A percentile compares a stretch with the other conserved stretches of the same genome.
phyloP scores from a whole-genome alignment of 2,888 invertebrate species.

The Cynaeus angustus region DNA sequence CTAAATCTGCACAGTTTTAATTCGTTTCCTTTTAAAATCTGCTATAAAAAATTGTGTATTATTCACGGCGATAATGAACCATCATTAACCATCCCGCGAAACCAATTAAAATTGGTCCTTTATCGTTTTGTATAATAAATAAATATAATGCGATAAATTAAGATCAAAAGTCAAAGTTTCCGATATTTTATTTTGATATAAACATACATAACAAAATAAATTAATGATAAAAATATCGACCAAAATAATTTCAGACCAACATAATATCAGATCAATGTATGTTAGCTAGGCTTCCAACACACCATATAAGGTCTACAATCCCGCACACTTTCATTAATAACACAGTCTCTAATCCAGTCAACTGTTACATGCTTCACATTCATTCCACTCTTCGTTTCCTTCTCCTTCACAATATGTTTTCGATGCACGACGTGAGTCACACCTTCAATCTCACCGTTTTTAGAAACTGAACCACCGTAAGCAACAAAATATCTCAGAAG shows the following conservation, averaged over 20 bases:
- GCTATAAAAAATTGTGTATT: too few species aligned
- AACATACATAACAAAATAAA: neutral
- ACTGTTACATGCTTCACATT: conserved; percentile 66
- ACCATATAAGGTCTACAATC: conserved; percentile 63
- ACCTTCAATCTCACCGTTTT: conserved; percentile 59
- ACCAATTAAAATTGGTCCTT: too few species aligned
- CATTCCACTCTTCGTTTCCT: neutral
- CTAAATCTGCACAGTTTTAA: too few species aligned
- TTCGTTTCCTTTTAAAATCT: too few species aligned
- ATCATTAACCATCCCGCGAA: too few species aligned
- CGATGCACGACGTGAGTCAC: conserved; percentile 70
- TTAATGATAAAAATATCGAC: neutral
- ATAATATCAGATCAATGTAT: conserved; percentile 23
- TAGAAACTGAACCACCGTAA: conserved; percentile 74
- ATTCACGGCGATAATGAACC: too few species aligned
- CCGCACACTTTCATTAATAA: conserved; percentile 63
- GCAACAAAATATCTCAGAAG: conserved; percentile 78
- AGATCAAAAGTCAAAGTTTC: too few species aligned
- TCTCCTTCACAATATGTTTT: conserved; percentile 51
- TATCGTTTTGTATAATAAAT: too few species aligned
- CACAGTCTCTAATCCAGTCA: conserved; percentile 71
- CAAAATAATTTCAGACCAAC: conserved; percentile 50
- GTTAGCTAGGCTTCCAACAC: conserved; percentile 48
- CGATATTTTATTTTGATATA: neutral
- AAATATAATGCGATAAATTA: too few species aligned